These are phyloP conservation scores for Gambusia affinis DNA, from an alignment of 2,113 vertebrate species.

Conservation along the genomic window DNA sequence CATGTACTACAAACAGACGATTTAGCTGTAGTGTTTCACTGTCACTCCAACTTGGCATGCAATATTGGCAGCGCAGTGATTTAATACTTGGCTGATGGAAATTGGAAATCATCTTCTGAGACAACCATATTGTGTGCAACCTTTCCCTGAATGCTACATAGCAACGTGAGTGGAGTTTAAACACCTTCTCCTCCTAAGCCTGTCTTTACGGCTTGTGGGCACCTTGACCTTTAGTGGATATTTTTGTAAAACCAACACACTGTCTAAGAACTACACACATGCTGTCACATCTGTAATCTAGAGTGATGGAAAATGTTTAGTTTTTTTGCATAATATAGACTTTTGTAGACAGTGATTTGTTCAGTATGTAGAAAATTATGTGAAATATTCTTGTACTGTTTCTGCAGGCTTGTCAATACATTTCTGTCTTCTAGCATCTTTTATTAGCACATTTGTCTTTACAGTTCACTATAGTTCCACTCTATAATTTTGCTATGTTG, in stretches of 20 bases:
- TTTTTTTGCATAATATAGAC: background rate
- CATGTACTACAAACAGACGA: constrained; percentile 65
- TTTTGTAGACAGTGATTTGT: background rate
- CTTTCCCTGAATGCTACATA: constrained; percentile 52
- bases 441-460: background rate
- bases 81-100: constrained; percentile 70
- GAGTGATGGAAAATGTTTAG: background rate
- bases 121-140: constrained; percentile 52
- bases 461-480: background rate
- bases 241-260: constrained; percentile 22
- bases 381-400: background rate
- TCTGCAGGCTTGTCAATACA: background rate
- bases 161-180: constrained; percentile 58
- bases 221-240: constrained; percentile 43
- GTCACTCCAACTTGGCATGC: constrained; percentile 58
- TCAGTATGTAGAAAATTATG: background rate
- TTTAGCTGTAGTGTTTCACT: constrained; percentile 50
- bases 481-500: background rate
- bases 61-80: constrained; percentile 63
- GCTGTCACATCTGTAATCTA: background rate
- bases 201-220: constrained; percentile 19
- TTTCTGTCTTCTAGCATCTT: background rate
- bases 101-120: constrained; percentile 72
- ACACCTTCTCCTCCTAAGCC: constrained; percentile 27
- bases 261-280: background rate